Evolutionary conservation across 2,888 invertebrate species (phyloP).

Genomic region (Sceliomorpha sp.): DNA sequence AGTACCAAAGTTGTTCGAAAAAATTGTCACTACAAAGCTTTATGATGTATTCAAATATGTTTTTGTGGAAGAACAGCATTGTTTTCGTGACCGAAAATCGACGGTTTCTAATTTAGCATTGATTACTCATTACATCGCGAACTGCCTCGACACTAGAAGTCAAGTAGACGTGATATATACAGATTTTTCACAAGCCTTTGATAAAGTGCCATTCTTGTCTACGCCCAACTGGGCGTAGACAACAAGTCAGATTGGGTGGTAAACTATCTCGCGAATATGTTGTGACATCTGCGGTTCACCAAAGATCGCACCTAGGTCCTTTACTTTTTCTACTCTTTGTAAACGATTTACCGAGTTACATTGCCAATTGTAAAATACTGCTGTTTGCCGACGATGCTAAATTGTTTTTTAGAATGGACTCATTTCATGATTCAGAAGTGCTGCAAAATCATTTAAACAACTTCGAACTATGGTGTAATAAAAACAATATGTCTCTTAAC

Average conservation of each 20-base stretch:
- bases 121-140: no score
- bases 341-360: background rate
- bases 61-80: no score
- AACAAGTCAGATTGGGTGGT: slow-evolving; percentile 3
- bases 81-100: no score
- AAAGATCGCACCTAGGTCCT: background rate
- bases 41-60: no score
- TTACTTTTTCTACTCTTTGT: slow-evolving; percentile 1
- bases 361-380: background rate
- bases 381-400: slow-evolving; percentile 5
- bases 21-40: no score
- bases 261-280: no score
- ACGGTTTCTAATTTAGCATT: no score
- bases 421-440: no score
- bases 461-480: slow-evolving; percentile 1
- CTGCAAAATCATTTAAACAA: no score
- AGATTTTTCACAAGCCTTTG: background rate
- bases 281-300: background rate
- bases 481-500: background rate
- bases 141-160: no score
- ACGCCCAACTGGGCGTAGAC: background rate
- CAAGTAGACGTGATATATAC: slow-evolving; percentile 1
- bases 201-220: background rate
- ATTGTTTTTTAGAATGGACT: no score
- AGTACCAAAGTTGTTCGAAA: no score